Conservation (phyloP, 2,113 vertebrate species). For the Vidua chalybeata region DNA sequence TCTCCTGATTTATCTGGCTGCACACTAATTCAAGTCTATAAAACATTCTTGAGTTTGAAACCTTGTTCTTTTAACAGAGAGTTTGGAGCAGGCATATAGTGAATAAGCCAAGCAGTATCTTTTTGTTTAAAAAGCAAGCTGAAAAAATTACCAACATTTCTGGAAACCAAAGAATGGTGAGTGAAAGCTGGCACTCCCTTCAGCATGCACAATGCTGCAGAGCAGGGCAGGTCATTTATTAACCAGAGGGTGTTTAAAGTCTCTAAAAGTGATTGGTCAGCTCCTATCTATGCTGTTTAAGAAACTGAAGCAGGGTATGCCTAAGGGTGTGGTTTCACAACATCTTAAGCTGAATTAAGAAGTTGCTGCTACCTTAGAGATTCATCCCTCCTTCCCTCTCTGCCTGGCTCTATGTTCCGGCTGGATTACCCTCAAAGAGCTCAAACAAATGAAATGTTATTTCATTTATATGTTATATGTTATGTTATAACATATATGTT, state of each 20-base stretch:
- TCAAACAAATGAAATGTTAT: background rate
- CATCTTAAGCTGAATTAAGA: background rate
- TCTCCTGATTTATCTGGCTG: background rate
- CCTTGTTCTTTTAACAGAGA: background rate
- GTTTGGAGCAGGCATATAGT: background rate
- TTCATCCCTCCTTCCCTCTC: background rate
- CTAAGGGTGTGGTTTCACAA: background rate
- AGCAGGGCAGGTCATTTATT: background rate
- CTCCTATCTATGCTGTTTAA: background rate
- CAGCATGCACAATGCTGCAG: background rate
- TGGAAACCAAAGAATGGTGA: background rate
- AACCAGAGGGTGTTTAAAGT: slow-evolving; percentile 12
- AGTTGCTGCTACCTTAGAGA: background rate
- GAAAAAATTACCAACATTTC: background rate
- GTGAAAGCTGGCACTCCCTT: background rate
- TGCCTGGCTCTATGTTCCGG: background rate
- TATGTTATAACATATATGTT: too few species aligned
- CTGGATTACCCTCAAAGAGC: background rate
- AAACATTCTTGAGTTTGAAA: background rate
- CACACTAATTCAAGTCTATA: background rate
- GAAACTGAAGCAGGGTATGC: background rate
- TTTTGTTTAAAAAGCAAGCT: background rate
- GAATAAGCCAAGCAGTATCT: background rate
- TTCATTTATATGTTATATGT: background rate
- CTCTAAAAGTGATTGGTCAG: background rate